These are phyloP conservation scores for Petrocephalus microphthalmus DNA, from an alignment of 2,113 vertebrate species.

Conservation along the genomic window DNA sequence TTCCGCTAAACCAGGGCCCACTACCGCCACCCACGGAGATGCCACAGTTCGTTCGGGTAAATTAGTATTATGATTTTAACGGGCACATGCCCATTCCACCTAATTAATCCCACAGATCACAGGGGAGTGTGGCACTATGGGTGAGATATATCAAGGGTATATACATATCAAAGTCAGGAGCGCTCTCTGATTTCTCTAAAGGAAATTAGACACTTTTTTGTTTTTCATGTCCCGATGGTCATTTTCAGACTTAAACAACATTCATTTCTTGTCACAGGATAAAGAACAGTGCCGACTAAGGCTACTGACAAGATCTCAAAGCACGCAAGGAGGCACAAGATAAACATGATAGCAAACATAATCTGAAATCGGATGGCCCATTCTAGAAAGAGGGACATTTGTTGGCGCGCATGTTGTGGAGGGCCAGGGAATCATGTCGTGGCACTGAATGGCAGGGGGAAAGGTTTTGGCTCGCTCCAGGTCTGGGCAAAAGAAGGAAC, in stretches of 20 bases:
- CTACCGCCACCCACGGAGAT: slow-evolving; percentile 63
- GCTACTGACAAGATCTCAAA: not conserved
- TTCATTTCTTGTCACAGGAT: slow-evolving; percentile 29
- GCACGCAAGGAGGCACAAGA: too few relatives aligned
- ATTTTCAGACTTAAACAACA: slow-evolving; percentile 28
- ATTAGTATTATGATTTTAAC: slow-evolving; percentile 76
- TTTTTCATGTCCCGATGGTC: slow-evolving; percentile 59
- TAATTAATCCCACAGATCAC: slow-evolving; percentile 73
- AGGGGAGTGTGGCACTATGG: slow-evolving; percentile 63
- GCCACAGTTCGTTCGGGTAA: slow-evolving; percentile 59
- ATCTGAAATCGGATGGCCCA: not conserved
- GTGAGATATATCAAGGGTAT: slow-evolving; percentile 63
- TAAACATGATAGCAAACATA: not conserved
- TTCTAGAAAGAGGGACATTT: not conserved
- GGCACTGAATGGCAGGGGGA: not conserved
- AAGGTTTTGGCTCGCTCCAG: not conserved
- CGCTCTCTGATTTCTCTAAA: slow-evolving; percentile 59
- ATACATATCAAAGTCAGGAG: slow-evolving; percentile 62
- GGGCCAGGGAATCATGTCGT: not conserved
- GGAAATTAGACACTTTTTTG: slow-evolving; percentile 60
- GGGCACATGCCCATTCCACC: slow-evolving; percentile 68
- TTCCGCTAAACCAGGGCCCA: slow-evolving; percentile 45
- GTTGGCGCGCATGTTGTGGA: not conserved
- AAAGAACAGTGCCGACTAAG: not conserved
- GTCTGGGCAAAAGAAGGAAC: not conserved